Evolutionary conservation across 2,113 vertebrate genomes (phyloP).

Genomic region (Sphaerodactylus townsendi): DNA sequence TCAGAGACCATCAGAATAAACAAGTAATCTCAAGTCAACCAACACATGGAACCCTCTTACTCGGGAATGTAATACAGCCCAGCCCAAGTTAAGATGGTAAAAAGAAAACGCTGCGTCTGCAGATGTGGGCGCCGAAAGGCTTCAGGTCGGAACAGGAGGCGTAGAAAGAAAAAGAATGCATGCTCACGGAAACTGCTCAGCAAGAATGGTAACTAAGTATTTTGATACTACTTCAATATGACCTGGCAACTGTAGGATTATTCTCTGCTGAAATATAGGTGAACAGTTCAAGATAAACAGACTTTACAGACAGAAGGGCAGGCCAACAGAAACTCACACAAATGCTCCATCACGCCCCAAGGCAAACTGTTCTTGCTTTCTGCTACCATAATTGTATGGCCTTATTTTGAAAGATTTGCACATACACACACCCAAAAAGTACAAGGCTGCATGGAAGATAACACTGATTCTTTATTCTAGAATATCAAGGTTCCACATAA

Average conservation of each 20-base stretch:
- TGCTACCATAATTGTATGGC: background rate
- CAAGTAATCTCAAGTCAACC: background rate
- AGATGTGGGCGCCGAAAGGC: background rate
- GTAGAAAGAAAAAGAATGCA: background rate
- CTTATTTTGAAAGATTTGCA: background rate
- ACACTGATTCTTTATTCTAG: background rate
- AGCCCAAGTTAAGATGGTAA: constrained; percentile 1
- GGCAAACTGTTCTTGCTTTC: background rate
- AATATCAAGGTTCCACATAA: background rate
- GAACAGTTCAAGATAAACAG: background rate
- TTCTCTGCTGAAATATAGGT: background rate
- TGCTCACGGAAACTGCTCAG: constrained; percentile 1
- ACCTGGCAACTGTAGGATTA: background rate
- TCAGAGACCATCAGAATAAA: constrained; percentile 6
- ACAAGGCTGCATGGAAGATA: background rate
- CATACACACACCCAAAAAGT: background rate
- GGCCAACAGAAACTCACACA: background rate
- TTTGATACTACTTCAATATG: background rate
- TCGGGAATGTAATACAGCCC: background rate
- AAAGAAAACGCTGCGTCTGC: background rate
- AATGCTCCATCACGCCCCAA: background rate
- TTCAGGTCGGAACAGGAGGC: background rate
- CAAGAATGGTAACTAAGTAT: constrained; percentile 1
- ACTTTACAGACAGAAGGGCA: background rate
- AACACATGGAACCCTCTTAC: background rate